Base-by-base conservation (phyloP, 1,140 invertebrate genomes). In the Cydia fagiglandana region DNA sequence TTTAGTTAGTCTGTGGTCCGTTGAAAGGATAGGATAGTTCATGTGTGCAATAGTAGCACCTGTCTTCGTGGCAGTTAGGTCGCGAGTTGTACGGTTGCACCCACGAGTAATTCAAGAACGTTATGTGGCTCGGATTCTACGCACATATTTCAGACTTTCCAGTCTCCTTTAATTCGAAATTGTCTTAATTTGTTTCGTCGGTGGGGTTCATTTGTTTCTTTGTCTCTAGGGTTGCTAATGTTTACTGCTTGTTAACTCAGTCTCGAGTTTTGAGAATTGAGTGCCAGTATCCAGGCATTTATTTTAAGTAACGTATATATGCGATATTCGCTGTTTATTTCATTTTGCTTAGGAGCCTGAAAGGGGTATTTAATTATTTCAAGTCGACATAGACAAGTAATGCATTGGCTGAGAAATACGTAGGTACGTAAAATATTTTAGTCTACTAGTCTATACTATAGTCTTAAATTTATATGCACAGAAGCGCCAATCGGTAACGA, bases 141-240 rank as follows among this genome's bases (percentile, higher is more conserved):
- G 81, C 78, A 83, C 81, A 87, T 87, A 90, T 85, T 88, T 89
- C 81, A 86, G 83, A 83, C 81, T 85, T 89, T 83, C 80, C 79
- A 83, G 83, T 86, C 79, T 84, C 80, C 83, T 84, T 88, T 88
- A 90, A 89, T 90, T 86, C 84, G 80, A 83, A 89, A 89, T 88
- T 90, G 86, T 88, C 85, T 88, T 88, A 90, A 90, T 87, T 88
- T 88, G 86, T 86, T 90, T 86, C 80, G 80, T 82, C 78, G 80
- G 80, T 77, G 76, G 81, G 64, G 78, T 78, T 78, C 84, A 86
- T 85, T 87, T 87, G 78, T 85, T 86, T 83, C 80, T 82, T 84
- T 77, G 82, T 79, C 80, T 80, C 81, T 77, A 76, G 82, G 77
- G 81, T 80, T 76, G 80, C 78, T 78, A 74, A 56, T 70, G 66